Evolutionary conservation across 2,113 vertebrate genomes (phyloP), one percentile per base, ranked within the genome.

Genomic region (Mormyrus iriodes): DNA sequence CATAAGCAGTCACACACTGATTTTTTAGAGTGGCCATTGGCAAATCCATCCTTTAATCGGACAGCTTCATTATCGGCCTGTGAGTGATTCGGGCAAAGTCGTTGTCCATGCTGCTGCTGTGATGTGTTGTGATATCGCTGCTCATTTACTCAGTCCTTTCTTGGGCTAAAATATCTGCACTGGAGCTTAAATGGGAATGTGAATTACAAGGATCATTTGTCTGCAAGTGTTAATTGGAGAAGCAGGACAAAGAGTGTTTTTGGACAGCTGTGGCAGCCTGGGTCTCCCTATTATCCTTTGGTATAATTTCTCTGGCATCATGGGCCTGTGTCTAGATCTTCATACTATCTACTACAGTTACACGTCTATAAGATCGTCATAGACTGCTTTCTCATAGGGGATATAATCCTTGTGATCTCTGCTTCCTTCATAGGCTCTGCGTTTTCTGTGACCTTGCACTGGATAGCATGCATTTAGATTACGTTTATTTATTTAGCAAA

Each of bases 111-210:
- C 44, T 31, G 12, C 3, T 17, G 3, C 17, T 7, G 58, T 76
- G 24, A 35, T 31, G 12, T 12, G 58, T 42, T 79, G 12, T 73
- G 15, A 79, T 42, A 15, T 42, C 13, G 15, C 5, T 4, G 24
- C 44, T 31, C 27, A 21, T 55, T 49, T 42, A 85, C 82, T 85
- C 24, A 49, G 42, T 48, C 82, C 15, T 17, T 69, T 46, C 19
- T 65, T 19, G 4, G 27, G 53, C 84, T 89, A 69, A 89, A 86
- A 89, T 85, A 85, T 69, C 35, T 24, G 13, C 48, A 3, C 76
- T 31, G 83, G 35, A 8, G 35, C 73, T 79, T 42, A 42, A 17
- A 79, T 21, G 19, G 73, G 15, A 79, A 42, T 17, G 9, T 79
- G 35, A 35, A 65, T 44, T n/a, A 52, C 39, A 46, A 44, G 42